Conservation (phyloP, 1,140 invertebrate species). For the Drosophila ambigua region DNA sequence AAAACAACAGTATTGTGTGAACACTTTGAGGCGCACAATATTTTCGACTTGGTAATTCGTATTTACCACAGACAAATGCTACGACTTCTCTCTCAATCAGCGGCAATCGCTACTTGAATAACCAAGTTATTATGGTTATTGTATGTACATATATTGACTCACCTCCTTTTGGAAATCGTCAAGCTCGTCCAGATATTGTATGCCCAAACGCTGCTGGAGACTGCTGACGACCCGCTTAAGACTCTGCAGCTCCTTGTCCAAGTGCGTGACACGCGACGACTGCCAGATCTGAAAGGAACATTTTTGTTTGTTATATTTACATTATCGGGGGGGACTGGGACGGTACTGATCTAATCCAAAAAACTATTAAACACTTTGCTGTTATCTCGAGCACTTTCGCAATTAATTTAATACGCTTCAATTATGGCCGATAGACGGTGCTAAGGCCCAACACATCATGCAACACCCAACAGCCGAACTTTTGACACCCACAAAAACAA, state of each 20-base stretch:
- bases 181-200: constrained; percentile 74
- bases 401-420: constrained; percentile 64
- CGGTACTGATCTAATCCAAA: not conserved
- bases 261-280: constrained; percentile 55
- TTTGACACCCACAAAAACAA: constrained; percentile 30
- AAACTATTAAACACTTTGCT: not conserved
- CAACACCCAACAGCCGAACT: constrained; percentile 12
- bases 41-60: constrained; percentile 19
- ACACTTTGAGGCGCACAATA: constrained; percentile 2
- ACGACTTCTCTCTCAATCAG: not conserved
- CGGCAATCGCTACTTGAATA: constrained; percentile 9
- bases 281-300: constrained; percentile 70
- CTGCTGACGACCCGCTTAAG: constrained; percentile 60
- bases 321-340: too few species aligned
- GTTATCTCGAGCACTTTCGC: constrained; percentile 22
- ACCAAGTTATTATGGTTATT: not conserved
- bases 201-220: constrained; percentile 71
- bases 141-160: constrained; percentile 16
- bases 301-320: not conserved
- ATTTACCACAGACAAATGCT: constrained; percentile 29
- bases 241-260: constrained; percentile 62
- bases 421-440: constrained; percentile 54
- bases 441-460: constrained; percentile 46
- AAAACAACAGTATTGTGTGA: not conserved
- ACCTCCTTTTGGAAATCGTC: constrained; percentile 78